Percentiles rank a stretch among this genome's conserved stretches.
These are phyloP conservation scores for Botia almorhae DNA, from an alignment of 2,797 vertebrate species.

Conservation along the genomic window DNA sequence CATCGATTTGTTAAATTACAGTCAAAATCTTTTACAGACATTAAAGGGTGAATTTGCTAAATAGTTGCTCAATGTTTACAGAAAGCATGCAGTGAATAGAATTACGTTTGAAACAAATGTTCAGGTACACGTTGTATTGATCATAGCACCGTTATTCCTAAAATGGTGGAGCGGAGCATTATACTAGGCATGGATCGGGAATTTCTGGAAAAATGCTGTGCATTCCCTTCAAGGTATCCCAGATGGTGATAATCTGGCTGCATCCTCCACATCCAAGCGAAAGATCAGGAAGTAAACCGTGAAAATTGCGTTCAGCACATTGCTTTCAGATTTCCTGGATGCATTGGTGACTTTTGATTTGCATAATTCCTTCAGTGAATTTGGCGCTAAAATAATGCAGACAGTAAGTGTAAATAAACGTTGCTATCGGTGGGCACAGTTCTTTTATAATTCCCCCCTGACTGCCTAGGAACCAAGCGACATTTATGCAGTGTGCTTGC, in stretches of 20 bases:
- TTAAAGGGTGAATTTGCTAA: neutral
- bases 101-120: too few species aligned
- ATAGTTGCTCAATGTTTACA: too few species aligned
- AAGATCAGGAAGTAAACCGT: neutral
- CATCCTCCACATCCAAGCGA: neutral
- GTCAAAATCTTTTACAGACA: neutral
- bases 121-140: too few species aligned
- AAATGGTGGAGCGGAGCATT: too few species aligned
- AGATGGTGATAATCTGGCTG: neutral
- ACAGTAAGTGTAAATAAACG: neutral
- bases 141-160: too few species aligned
- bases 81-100: too few species aligned
- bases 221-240: neutral
- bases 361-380: neutral
- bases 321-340: neutral
- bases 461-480: neutral
- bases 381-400: neutral
- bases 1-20: neutral
- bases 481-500: constrained; percentile 7
- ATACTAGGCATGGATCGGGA: too few species aligned
- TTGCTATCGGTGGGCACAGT: neutral
- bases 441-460: neutral
- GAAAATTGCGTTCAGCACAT: neutral
- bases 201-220: neutral
- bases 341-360: neutral